Conservation (phyloP, 1,140 invertebrate species). For the Carcinoscorpius rotundicauda region DNA sequence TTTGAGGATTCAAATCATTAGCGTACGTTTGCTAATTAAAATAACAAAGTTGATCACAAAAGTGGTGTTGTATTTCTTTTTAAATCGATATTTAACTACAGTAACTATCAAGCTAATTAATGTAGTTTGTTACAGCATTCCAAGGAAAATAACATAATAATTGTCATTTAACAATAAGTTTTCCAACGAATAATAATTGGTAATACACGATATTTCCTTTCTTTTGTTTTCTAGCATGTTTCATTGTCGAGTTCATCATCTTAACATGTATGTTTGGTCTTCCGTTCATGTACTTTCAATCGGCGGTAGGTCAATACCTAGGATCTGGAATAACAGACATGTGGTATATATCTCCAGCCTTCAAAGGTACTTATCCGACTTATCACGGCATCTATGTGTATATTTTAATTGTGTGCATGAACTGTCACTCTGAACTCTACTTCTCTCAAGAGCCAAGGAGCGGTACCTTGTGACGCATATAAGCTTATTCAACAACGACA, state of each 20-base stretch:
- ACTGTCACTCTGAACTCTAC: no score
- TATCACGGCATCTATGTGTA: constrained; percentile 1
- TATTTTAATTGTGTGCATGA: constrained; percentile 4
- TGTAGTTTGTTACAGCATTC: no score
- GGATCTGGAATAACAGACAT: constrained; percentile 72
- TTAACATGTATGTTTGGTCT: constrained; percentile 69
- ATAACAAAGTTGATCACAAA: no score
- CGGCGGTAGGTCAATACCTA: constrained; percentile 69
- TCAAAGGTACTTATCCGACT: constrained; percentile 43
- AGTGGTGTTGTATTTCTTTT: no score
- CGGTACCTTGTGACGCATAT: no score
- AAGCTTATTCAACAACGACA: no score
- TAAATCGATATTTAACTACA: no score
- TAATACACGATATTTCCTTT: constrained; percentile 10
- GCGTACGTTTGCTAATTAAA: no score
- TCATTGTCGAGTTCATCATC: constrained; percentile 74
- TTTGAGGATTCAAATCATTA: no score
- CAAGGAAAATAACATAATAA: no score
- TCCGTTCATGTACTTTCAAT: constrained; percentile 66
- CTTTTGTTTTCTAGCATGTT: constrained; percentile 33
- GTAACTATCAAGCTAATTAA: no score
- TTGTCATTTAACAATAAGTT: neutral
- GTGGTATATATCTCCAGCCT: constrained; percentile 83
- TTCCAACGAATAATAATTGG: neutral
- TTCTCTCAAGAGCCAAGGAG: constrained; percentile 15